Conservation (phyloP, 2,113 vertebrate species). For the Proteles cristata region DNA sequence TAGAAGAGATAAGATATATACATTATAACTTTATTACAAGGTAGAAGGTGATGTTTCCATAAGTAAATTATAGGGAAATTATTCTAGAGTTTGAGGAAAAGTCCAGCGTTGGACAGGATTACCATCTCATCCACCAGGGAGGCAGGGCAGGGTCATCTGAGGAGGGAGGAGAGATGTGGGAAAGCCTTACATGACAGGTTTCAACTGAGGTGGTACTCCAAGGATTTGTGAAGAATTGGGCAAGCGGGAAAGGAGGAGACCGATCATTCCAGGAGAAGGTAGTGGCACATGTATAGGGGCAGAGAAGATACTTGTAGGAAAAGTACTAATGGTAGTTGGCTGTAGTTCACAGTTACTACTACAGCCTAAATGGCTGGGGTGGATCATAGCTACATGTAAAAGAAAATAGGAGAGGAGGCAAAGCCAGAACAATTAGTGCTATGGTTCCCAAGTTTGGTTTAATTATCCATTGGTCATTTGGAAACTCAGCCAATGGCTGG, state of each 20-base stretch:
- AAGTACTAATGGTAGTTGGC: background rate
- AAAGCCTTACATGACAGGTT: background rate
- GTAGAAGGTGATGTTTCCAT: background rate
- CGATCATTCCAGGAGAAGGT: background rate
- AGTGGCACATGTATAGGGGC: background rate
- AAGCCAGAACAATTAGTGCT: background rate
- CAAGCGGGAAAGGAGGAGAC: background rate
- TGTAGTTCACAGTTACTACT: background rate
- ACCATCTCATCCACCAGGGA: background rate
- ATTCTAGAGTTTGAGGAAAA: background rate
- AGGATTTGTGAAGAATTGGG: background rate
- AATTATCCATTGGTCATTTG: background rate
- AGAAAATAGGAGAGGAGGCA: background rate
- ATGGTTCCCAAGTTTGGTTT: background rate
- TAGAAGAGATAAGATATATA: background rate
- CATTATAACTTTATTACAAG: background rate
- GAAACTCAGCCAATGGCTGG: background rate
- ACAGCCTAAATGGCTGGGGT: background rate
- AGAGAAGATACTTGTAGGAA: background rate
- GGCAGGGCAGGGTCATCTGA: background rate
- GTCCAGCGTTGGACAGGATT: background rate
- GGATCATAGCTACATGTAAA: background rate
- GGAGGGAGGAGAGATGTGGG: background rate
- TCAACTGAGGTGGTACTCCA: background rate
- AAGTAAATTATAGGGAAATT: background rate